A percentile compares a stretch with the other conserved stretches of the same genome.
phyloP scores from a whole-genome alignment of 2,888 invertebrate species.

The Parapristionchus giblindavisi region DNA sequence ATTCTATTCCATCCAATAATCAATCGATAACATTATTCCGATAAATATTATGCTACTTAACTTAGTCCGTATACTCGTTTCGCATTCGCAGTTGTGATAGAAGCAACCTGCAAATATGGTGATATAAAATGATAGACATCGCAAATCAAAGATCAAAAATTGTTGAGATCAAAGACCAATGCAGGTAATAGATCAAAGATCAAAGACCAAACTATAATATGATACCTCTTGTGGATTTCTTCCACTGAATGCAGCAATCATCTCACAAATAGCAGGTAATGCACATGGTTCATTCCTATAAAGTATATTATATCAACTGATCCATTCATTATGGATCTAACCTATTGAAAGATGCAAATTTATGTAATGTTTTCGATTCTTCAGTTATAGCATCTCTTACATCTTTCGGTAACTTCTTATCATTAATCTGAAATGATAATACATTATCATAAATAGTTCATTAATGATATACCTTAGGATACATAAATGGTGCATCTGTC shows the following conservation, averaged over 20 bases:
- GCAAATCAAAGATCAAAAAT: no score
- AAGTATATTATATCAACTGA: background rate
- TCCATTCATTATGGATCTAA: background rate
- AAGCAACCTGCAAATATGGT: constrained; percentile 51
- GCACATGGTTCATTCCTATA: constrained; percentile 90
- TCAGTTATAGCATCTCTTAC: constrained; percentile 80
- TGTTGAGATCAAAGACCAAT: no score
- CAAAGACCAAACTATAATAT: background rate
- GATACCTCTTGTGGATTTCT: constrained; percentile 49
- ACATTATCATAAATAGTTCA: background rate
- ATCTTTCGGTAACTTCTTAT: constrained; percentile 86
- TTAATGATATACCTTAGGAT: constrained; percentile 80
- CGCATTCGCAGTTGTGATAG: constrained; percentile 61
- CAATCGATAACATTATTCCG: no score
- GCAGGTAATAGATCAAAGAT: background rate
- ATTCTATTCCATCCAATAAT: no score
- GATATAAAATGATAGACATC: no score
- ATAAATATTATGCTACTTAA: no score
- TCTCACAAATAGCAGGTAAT: constrained; percentile 88
- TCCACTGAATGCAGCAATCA: constrained; percentile 84
- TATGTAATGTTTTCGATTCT: constrained; percentile 49
- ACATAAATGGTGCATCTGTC: constrained; percentile 95
- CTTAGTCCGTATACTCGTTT: constrained; percentile 57
- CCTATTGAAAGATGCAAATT: constrained; percentile 42
- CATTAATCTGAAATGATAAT: constrained; percentile 73